Percentiles rank a stretch among this genome's conserved stretches.
phyloP scores from a whole-genome alignment of 2,797 vertebrate genomes.

The Margarornis squamiger region DNA sequence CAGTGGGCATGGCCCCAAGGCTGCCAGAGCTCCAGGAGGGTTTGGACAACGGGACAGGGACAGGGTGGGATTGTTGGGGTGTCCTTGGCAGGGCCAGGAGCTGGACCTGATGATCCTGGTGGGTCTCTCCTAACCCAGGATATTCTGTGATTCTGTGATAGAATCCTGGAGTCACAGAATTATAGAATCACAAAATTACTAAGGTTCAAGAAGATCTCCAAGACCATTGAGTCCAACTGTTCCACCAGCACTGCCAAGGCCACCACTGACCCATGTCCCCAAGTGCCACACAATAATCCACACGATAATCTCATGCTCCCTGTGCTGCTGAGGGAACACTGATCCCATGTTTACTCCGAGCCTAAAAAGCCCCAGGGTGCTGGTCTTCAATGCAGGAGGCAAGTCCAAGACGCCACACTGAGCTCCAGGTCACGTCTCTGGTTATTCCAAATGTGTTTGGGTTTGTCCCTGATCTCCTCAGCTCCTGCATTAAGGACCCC shows the following conservation, averaged over 20 bases:
- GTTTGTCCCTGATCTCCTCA: background rate
- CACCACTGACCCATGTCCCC: background rate
- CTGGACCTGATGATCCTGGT: fast-evolving
- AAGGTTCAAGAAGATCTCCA: background rate
- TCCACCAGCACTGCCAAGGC: background rate
- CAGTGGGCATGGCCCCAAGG: background rate
- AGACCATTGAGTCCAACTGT: fast-evolving
- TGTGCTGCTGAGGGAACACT: background rate
- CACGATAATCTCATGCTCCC: fast-evolving
- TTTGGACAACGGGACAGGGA: background rate
- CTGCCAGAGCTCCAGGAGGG: background rate
- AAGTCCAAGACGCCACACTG: fast-evolving
- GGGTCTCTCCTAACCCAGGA: background rate
- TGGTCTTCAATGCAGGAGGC: background rate
- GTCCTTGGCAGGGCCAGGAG: fast-evolving
- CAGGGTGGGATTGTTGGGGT: background rate
- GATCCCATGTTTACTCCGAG: fast-evolving
- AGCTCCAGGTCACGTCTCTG: background rate
- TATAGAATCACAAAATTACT: background rate
- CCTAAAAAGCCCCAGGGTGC: background rate
- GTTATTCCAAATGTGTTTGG: fast-evolving
- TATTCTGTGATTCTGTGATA: background rate
- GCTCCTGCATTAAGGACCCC: fast-evolving
- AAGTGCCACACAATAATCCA: background rate
- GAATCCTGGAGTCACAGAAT: background rate